Conservation (phyloP, 1,140 invertebrate genomes). For the Venturia canescens region DNA sequence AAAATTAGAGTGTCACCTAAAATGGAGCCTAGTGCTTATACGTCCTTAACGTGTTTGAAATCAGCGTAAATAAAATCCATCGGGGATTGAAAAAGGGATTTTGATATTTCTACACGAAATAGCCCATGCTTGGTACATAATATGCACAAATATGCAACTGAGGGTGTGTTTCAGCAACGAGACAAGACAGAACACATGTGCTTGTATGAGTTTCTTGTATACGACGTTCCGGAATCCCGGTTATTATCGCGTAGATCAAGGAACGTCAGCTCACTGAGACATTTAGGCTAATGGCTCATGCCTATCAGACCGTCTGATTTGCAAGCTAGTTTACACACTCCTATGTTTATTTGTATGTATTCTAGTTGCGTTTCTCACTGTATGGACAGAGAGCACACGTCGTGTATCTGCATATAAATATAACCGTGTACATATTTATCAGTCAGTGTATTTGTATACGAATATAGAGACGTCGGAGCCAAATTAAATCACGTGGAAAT, state of each 20-base stretch:
- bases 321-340: neutral
- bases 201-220: neutral
- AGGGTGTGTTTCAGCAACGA: neutral
- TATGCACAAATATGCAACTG: neutral
- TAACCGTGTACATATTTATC: neutral
- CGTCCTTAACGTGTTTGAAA: no score
- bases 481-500: neutral
- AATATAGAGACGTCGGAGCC: neutral
- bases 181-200: slow-evolving; percentile 27
- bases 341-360: neutral
- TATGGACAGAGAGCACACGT: neutral
- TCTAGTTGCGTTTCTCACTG: neutral
- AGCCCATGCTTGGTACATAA: neutral
- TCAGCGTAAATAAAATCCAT: no score
- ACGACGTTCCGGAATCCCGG: slow-evolving; percentile 31
- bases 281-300: slow-evolving; percentile 47
- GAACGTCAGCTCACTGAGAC: slow-evolving; percentile 39
- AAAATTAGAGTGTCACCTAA: no score
- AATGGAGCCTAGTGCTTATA: no score
- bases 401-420: neutral
- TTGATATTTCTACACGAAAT: neutral
- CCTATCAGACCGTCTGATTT: slow-evolving; percentile 45
- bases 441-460: neutral
- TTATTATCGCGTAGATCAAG: slow-evolving; percentile 44
- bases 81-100: no score